Evolutionary conservation across 2,888 invertebrate genomes (phyloP), one percentile per base, ranked within the genome.

Genomic region (Caenorhabditis zanzibari): DNA sequence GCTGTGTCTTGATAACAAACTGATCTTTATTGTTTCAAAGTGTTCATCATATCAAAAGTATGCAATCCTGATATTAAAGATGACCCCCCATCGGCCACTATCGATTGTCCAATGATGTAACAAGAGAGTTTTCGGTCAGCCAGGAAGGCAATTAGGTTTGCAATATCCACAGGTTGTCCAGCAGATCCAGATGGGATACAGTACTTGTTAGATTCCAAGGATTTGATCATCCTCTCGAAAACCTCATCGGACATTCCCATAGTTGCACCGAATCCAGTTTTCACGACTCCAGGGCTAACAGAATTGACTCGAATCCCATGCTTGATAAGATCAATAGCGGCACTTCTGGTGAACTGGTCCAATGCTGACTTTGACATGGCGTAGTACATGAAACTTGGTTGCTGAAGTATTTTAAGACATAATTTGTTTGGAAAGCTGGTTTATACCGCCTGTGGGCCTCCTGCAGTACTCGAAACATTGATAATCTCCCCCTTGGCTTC

Each of bases 161-260:
- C 81, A 44, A 84, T 81, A n/a, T 84, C 81, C 2, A 49, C 24
- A 1, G 84, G 81, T 38, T 80, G 52, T 0, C 69, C 82, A 7
- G 63, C 47, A 16, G 41, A 14, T 16, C 73, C 73, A 12, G 26
- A 22, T 1, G 82, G 82, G 47, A 83, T 69, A 58, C 79, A 79
- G n/a, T 73, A 35, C n/a, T 54, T 54, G n/a, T 56, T 38, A n/a
- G 61, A 38, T 10, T 61, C 61, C 19, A 35, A n/a, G 35, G 35
- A 59, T 3, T 19, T 16, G 6, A 2, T 0, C 5, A 59, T 35
- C 35, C 35, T 59, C 19, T 59, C 58, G 7, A 10, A 7, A 7
- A 1, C 12, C 1, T 32, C 58, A 9, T 7, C 6, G 2, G 58
- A 19, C 58, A 59, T 59, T 7, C 58, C 58, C 58, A 59, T 59